Percentiles rank a stretch among this genome's conserved stretches.
phyloP scores from a whole-genome alignment of 2,113 vertebrate genomes.

The Cephalopholis sonnerati region DNA sequence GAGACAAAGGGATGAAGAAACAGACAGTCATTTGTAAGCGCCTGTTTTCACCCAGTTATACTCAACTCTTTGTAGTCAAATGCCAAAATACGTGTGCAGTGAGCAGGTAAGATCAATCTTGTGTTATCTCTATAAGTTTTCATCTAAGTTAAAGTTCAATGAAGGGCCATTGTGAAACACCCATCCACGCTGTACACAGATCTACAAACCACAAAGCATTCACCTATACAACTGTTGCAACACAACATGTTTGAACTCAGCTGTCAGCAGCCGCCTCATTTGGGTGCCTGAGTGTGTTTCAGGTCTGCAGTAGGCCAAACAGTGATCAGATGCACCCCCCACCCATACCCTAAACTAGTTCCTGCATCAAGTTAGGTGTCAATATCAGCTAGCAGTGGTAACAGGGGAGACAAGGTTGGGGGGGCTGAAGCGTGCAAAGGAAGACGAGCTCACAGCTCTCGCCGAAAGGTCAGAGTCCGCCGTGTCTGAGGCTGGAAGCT shows the following conservation, averaged over 20 bases:
- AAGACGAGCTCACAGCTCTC: neutral
- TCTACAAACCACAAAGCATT: constrained; percentile 40
- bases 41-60: neutral
- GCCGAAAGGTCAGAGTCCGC: constrained; percentile 65
- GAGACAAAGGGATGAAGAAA: neutral
- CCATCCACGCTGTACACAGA: neutral
- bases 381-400: constrained; percentile 12
- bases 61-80: neutral
- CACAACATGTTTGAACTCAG: constrained; percentile 36
- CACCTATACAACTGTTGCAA: constrained; percentile 42
- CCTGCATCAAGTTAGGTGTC: constrained; percentile 38
- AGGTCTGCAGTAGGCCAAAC: constrained; percentile 34
- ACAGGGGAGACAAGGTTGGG: neutral
- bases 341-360: neutral
- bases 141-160: constrained; percentile 49
- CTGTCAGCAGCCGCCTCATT: neutral
- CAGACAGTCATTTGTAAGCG: neutral
- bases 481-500: constrained; percentile 15
- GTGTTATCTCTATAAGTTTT: neutral
- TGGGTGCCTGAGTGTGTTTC: neutral
- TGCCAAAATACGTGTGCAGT: neutral
- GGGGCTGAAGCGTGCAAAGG: neutral
- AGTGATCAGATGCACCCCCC: constrained; percentile 12
- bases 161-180: constrained; percentile 54
- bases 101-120: neutral